These are phyloP conservation scores for Amblyjoppa proteus DNA, from an alignment of 2,888 invertebrate genomes.

Conservation along the genomic window DNA sequence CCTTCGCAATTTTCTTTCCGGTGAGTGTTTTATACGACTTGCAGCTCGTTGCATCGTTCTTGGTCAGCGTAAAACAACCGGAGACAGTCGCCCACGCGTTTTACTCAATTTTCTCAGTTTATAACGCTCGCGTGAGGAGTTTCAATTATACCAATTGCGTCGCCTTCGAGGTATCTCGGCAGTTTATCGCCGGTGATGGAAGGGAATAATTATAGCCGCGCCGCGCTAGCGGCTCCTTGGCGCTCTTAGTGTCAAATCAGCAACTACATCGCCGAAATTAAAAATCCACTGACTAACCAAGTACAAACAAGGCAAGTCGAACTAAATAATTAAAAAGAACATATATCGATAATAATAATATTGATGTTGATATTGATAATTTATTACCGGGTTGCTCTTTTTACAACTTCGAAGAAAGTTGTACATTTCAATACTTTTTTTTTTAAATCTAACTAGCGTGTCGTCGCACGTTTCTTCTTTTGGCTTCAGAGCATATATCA, in stretches of 20 bases:
- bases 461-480: too few species aligned
- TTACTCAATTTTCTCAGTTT: slow-evolving; percentile 48
- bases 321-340: neutral
- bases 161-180: neutral
- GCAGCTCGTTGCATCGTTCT: neutral
- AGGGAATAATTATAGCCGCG: slow-evolving; percentile 26
- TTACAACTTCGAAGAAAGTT: too few species aligned
- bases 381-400: too few species aligned
- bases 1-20: neutral
- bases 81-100: slow-evolving; percentile 31
- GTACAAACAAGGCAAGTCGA: neutral
- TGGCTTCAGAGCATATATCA: too few species aligned
- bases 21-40: neutral
- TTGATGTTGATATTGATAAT: too few species aligned
- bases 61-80: neutral
- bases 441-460: too few species aligned
- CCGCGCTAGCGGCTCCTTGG: neutral
- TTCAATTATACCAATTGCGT: slow-evolving; percentile 41
- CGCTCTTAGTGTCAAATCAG: slow-evolving; percentile 43
- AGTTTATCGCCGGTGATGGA: slow-evolving; percentile 13
- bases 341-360: neutral
- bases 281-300: slow-evolving; percentile 8
- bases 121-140: slow-evolving; percentile 52
- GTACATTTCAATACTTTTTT: too few species aligned
- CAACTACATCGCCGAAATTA: slow-evolving; percentile 12